These are phyloP conservation scores for Theristus sp. DNA, from an alignment of 2,888 invertebrate species.

Conservation along the genomic window DNA sequence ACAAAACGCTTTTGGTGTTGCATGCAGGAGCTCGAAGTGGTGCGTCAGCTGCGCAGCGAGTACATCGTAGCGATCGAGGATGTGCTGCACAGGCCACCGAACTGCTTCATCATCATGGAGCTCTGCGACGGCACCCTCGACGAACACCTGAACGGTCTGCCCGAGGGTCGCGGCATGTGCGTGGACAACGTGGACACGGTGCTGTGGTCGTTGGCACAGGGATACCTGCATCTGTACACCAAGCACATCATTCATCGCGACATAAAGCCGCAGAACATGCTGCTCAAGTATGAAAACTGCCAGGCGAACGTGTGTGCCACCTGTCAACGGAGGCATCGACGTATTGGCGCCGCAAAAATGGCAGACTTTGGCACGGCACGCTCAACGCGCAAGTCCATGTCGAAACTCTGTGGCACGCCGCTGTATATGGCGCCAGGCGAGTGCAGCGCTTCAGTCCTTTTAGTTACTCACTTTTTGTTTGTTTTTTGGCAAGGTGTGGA, in stretches of 20 bases:
- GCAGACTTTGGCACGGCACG: too few species aligned
- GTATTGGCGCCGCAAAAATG: too few species aligned
- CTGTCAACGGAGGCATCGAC: background rate
- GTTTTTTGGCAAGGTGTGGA: too few species aligned
- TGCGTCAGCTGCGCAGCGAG: too few species aligned
- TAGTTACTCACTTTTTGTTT: too few species aligned
- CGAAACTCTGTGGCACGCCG: too few species aligned
- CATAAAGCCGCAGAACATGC: slow-evolving; percentile 3
- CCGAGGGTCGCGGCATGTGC: background rate
- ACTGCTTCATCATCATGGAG: background rate
- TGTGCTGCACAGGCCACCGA: background rate
- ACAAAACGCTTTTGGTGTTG: too few species aligned
- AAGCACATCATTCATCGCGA: slow-evolving; percentile 3
- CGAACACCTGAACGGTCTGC: background rate
- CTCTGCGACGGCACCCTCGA: background rate
- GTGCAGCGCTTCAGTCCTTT: too few species aligned
- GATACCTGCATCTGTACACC: background rate
- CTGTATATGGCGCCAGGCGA: too few species aligned
- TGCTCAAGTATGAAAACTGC: background rate
- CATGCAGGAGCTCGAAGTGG: too few species aligned
- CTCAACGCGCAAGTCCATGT: too few species aligned
- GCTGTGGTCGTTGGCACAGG: background rate
- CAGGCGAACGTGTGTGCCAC: background rate
- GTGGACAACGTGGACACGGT: background rate
- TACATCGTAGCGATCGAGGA: too few species aligned